Evolutionary conservation across 2,888 invertebrate genomes (phyloP), one percentile per base, ranked within the genome.

Genomic region (Meghimatium bilineatum): DNA sequence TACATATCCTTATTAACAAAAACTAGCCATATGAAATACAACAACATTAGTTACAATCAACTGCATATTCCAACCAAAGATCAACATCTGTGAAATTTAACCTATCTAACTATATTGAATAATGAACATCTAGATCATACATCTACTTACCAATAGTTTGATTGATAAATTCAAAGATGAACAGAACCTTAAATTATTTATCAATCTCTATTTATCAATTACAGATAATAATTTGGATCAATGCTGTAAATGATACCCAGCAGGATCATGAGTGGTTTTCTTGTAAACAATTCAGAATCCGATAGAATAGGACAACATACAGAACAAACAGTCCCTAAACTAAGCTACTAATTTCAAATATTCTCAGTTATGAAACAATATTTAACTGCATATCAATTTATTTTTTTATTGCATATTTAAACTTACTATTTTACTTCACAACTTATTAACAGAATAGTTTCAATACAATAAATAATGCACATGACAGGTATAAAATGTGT

Each of bases 151-250:
- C 66, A 66, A 66, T 23, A 66, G 66, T 10, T 66, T 26, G 10
- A 60, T 66, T 66, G n/a, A 66, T 66, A 66, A 32, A n/a, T 66
- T 26, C 66, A 66, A 14, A 29, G 66, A 26, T 66, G 66, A 66
- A 32, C 66, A 66, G 14, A n/a, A n/a, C n/a, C n/a, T n/a, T 66
- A 32, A 66, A 32, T 66, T 14, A 29, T 66, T 66, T 26, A 66
- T n/a, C n/a, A n/a, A n/a, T n/a, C n/a, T n/a, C n/a, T n/a, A n/a
- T n/a, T n/a, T n/a, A n/a, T 32, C 66, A 66, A n/a, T 66, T 3
- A 66, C 3, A 12, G n/a, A 66, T n/a, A 66, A 66, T n/a, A 66
- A 66, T 66, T 60, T 60, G n/a, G 20, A 60, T 44, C 44, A 12
- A 56, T 56, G 20, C 8, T 56, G 56, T 56, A 20, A 6, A 23